Base-by-base conservation (phyloP, 2,797 vertebrate genomes). In the Picus viridis region DNA sequence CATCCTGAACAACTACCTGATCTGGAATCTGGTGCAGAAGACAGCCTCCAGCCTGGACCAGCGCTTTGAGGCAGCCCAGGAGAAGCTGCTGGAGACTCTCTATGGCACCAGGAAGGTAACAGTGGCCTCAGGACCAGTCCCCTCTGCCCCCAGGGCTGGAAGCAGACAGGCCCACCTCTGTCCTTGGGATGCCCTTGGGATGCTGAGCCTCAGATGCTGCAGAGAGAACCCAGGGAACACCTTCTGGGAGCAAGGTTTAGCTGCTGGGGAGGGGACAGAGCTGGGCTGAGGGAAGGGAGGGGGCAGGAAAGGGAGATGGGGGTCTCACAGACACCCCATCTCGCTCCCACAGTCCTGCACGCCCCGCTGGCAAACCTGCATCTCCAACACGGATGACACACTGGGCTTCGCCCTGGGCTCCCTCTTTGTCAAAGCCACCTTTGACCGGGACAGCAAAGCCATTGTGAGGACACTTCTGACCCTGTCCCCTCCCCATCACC, bases 1-100 rank as follows among this genome's bases (percentile, higher is more conserved):
- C 56, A 29, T 99, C 93, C 94, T 99, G 88, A 99, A 99, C 96
- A 99, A 99, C 97, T 99, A 99, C 97, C 98, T 99, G 98, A 98
- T 99, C 86, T 99, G 99, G 99, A 99, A 99, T 49, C 94, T 99
- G 97, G 99, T 99, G 39, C 99, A 99, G 97, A 99, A 99, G 96
- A 99, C 98, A 0, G 98, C 98, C 5, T 98, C 98, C 29, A 99
- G 98, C 93, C 95, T 99, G 82, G 99, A 99, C 92, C 99, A 98
- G 70, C 98, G 99, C 85, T 99, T 99, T 2, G 99, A 99, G 93
- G 98, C 98, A 5, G 99, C 99, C 59, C 99, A 99, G 95, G 99
- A 99, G 97, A 99, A 98, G 96, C 98, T 99, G n/a, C 95, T 99
- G 86, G 99, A 99, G 96, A 99, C 98, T 7, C 98, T 99, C 12